Evolutionary conservation across 2,888 invertebrate species (phyloP).

Genomic region (Geophilus truncorum): DNA sequence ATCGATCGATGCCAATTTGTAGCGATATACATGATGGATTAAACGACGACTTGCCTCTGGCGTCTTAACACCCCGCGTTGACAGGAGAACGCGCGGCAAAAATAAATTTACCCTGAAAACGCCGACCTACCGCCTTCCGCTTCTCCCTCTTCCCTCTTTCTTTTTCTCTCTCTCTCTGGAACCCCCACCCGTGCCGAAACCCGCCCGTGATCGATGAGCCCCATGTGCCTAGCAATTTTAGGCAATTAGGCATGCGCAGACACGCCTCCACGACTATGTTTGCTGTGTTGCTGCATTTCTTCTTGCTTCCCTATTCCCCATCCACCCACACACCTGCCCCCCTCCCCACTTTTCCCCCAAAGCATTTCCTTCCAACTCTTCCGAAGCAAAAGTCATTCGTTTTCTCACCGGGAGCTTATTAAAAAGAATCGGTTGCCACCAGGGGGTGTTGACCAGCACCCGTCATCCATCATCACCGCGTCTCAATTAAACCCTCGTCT

Average conservation of each 20-base stretch:
- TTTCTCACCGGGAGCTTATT: not conserved
- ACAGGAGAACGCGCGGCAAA: slow-evolving; percentile 3
- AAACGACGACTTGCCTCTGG: slow-evolving; percentile 12
- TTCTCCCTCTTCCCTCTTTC: no score
- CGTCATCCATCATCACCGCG: not conserved
- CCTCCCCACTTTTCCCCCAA: not conserved
- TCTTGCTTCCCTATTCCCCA: no score
- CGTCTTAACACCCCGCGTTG: slow-evolving; percentile 23
- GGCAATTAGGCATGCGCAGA: slow-evolving; percentile 32
- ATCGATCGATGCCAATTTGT: slow-evolving; percentile 19
- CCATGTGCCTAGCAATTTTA: slow-evolving; percentile 31
- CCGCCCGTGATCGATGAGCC: slow-evolving; percentile 16
- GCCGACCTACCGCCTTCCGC: not conserved
- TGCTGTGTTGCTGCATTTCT: not conserved
- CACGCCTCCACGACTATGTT: not conserved
- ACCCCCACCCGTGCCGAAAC: not conserved
- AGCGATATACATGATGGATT: slow-evolving; percentile 23
- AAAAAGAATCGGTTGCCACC: not conserved
- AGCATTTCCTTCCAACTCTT: not conserved
- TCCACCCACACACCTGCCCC: not conserved
- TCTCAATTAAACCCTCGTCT: not conserved
- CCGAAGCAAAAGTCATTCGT: not conserved
- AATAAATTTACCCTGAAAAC: not conserved
- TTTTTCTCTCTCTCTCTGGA: not conserved
- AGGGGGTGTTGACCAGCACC: not conserved